Conservation (phyloP, 2,888 invertebrate species). For the Lochmaea crataegi region DNA sequence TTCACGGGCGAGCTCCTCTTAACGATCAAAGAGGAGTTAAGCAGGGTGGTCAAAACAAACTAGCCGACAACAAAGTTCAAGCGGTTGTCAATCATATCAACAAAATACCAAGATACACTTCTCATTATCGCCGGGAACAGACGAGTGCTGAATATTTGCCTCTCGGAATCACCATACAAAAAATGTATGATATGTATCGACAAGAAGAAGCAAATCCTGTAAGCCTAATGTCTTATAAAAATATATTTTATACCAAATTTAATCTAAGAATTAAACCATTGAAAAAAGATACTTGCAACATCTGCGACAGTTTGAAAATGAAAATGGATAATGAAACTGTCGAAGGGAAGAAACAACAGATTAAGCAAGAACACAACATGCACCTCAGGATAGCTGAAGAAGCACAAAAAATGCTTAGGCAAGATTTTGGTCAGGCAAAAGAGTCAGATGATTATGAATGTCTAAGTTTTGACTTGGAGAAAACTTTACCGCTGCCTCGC, state of each 20-base stretch:
- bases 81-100: constrained; percentile 4
- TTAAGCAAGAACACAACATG: not conserved
- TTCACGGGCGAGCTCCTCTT: too few species aligned
- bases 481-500: constrained; percentile 44
- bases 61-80: not conserved
- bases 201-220: constrained; percentile 13
- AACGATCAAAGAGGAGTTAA: too few species aligned
- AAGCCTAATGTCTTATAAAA: not conserved
- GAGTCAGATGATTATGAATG: not conserved
- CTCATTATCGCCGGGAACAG: not conserved
- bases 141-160: not conserved
- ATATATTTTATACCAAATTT: not conserved
- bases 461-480: constrained; percentile 45
- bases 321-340: not conserved
- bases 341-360: not conserved
- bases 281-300: not conserved
- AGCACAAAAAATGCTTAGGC: not conserved
- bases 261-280: not conserved
- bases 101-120: constrained; percentile 17
- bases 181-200: constrained; percentile 42
- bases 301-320: not conserved
- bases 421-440: not conserved
- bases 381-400: too few species aligned
- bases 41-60: not conserved
- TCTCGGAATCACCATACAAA: constrained; percentile 38